Base-by-base conservation (phyloP, 2,113 vertebrate species). In the Dunckerocampus dactyliophorus region DNA sequence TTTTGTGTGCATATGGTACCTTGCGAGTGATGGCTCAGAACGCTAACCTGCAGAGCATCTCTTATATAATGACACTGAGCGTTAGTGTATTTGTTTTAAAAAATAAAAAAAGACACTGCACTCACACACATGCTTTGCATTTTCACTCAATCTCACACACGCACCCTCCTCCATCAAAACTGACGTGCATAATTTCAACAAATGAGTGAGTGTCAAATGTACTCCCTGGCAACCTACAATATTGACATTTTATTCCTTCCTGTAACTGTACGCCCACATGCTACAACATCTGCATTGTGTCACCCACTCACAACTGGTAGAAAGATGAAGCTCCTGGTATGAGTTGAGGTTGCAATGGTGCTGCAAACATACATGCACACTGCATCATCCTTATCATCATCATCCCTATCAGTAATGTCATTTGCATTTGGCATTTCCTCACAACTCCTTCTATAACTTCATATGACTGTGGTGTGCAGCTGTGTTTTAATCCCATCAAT, bases 281-380 rank as follows among this genome's bases (percentile, higher is more conserved):
- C 59, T 74, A 47, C 68, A 55, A 62, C 49, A 73, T 81, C 72
- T 58, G 81, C 75, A 82, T 83, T 77, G 82, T 85, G 69, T 85
- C 77, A 79, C 79, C 80, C 78, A 82, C 80, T 81, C 79, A 81
- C 59, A 73, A 63, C 59, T 43, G 69, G 63, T 67, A 54, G 67
- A 71, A 80, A 77, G 75, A 66, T 64, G 62, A 64, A 63, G 53
- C 80, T 54, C 57, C 72, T 57, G 73, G 46, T 69, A 45, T 51
- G 63, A 80, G 63, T 57, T 75, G 71, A 74, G 62, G 54, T 22
- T 12, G 51, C 73, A 80, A 72, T 59, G 55, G 55, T 65, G 75
- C 63, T 66, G 65, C 77, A 63, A 58, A 61, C 47, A 68, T 16
- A 46, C 60, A 52, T 16, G 31, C 42, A 64, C 1, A 61, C 48